Evolutionary conservation across 1,140 invertebrate genomes (phyloP).

Genomic region (Monochamus saltuarius): DNA sequence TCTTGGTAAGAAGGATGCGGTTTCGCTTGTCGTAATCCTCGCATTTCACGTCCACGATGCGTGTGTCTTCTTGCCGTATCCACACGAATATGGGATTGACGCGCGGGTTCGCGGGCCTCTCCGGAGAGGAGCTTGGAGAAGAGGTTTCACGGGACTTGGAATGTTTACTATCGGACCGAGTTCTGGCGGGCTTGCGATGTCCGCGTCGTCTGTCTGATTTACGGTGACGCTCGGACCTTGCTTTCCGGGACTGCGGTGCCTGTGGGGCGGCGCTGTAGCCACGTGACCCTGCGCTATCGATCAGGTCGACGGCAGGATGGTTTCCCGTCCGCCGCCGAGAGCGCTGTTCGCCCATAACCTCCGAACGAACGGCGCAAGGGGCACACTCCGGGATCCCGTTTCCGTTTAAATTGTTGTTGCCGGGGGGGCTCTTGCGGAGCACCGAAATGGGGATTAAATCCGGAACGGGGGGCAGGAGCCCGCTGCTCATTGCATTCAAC

Average conservation of each 20-base stretch:
- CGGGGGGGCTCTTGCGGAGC: conserved; percentile 40
- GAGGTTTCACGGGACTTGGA: conserved; percentile 18
- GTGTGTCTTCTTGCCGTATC: conserved; percentile 74
- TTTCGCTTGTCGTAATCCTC: conserved; percentile 83
- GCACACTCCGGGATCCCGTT: conserved; percentile 20
- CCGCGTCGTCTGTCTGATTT: conserved; percentile 51
- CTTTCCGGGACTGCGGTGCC: conserved; percentile 44
- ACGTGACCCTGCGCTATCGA: conserved; percentile 50
- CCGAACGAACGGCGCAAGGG: conserved; percentile 31
- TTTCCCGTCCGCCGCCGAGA: conserved; percentile 43
- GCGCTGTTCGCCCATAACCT: conserved; percentile 50
- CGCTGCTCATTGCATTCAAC: conserved; percentile 45
- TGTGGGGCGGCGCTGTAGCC: conserved; percentile 47
- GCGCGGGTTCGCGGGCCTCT: conserved; percentile 55
- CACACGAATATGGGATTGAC: conserved; percentile 80
- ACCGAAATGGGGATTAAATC: conserved; percentile 49
- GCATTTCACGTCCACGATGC: conserved; percentile 77
- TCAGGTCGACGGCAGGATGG: conserved; percentile 44
- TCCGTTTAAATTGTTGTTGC: conserved; percentile 29
- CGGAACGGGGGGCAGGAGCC: conserved; percentile 49
- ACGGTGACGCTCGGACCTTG: conserved; percentile 45
- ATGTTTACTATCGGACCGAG: conserved; percentile 53
- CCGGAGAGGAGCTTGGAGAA: conserved; percentile 21
- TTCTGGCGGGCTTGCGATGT: conserved; percentile 38
- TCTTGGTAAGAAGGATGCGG: conserved; percentile 76